A percentile compares a stretch with the other conserved stretches of the same genome.
These are phyloP conservation scores for Xanthorhoe spadicearia DNA, from an alignment of 2,888 invertebrate genomes.

Conservation along the genomic window DNA sequence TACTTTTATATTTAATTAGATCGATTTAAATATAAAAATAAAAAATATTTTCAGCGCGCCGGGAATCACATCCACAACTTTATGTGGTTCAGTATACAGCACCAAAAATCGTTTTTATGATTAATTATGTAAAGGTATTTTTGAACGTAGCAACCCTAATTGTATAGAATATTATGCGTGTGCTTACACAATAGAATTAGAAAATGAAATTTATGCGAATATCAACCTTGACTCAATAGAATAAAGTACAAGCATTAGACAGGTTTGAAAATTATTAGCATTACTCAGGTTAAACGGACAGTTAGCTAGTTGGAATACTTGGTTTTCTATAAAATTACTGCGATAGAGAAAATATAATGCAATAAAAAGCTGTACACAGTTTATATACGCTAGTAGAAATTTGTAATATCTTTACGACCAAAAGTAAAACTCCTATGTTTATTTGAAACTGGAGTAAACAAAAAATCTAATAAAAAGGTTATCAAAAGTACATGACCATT, in stretches of 20 bases:
- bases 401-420: background rate
- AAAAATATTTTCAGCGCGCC: too few relatives aligned
- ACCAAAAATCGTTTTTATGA: background rate
- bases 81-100: too few relatives aligned
- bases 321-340: slow-evolving; percentile 48
- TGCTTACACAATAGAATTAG: slow-evolving; percentile 42
- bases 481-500: too few relatives aligned
- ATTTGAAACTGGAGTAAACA: background rate
- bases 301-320: slow-evolving; percentile 39
- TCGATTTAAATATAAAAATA: too few relatives aligned
- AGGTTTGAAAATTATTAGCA: slow-evolving; percentile 40
- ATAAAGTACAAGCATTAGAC: slow-evolving; percentile 36
- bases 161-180: slow-evolving; percentile 21
- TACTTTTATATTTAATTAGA: too few relatives aligned
- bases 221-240: slow-evolving; percentile 38
- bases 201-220: slow-evolving; percentile 37
- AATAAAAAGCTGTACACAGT: background rate
- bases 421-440: background rate
- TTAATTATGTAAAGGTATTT: background rate
- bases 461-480: background rate
- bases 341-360: slow-evolving; percentile 16
- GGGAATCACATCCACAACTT: too few relatives aligned
- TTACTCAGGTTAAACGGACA: slow-evolving; percentile 44
- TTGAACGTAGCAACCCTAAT: slow-evolving; percentile 23
- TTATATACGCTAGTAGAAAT: background rate